Evolutionary conservation across 2,797 vertebrate species (phyloP), one percentile per base, ranked within the genome.

Genomic region (Limosa lapponica): DNA sequence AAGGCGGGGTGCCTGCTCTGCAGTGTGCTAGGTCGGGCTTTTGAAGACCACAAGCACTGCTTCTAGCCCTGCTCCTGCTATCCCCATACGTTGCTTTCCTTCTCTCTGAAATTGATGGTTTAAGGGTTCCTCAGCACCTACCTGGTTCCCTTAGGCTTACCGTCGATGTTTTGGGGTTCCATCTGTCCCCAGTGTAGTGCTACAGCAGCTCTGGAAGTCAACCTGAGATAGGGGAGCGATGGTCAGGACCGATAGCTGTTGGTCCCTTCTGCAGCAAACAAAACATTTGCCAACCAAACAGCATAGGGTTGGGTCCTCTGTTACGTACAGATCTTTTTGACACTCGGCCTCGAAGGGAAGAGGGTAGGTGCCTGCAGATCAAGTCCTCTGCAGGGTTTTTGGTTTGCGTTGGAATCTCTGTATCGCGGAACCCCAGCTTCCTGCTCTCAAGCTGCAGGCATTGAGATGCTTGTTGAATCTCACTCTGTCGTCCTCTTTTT

Each of bases 321-420:
- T 9, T 34, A 25, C 13, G 4, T 25, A 25, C 8, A 43, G 5
- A n/a, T 46, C 24, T 75, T 66, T 22, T 30, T 6, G 27, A 2
- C 3, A 0, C 18, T 62, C 5, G 1, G 2, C 75, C 28, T 58
- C 0, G 6, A 58, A 75, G 49, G 25, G 44, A 41, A 48, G n/a
- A 12, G 59, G 15, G 28, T 25, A 37, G 22, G 30, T 69, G 39
- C 8, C 46, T 85, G 55, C 32, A 67, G 27, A 39, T 55, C 24
- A 30, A 55, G 30, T 11, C 15, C 15, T 87, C 10, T 82, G 66
- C 61, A 46, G 46, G 34, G 75, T 44, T 77, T 41, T 80, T 67
- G 39, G 51, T 64, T 90, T 73, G 30, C 5, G 4, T 81, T 81
- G 66, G 30, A 84, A 15, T 25, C 30, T 82, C 52, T 44, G 22